Base-by-base conservation (phyloP, 1,140 invertebrate genomes). In the Bombus affinis region DNA sequence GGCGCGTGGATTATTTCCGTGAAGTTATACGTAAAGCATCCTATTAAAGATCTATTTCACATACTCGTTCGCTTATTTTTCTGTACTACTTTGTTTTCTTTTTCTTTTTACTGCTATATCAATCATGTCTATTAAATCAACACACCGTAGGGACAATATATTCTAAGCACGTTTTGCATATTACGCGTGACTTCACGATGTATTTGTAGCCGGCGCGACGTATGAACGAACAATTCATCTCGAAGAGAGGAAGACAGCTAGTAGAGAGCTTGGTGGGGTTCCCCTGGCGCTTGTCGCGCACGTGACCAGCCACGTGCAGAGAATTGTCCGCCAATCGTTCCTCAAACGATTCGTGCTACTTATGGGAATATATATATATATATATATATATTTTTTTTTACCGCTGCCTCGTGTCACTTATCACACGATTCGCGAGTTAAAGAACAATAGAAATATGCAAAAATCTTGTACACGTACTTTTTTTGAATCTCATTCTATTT, bases 301-400 rank as follows among this genome's bases (percentile, higher is more conserved):
- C 89, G 89, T 88, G 88, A 83, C 86, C 57, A 44, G 78, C 77
- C 89, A 92, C 88, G 88, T 89, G 88, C 86, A 74, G 83, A 18
- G 73, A 85, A 87, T 78, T 80, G 85, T 84, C 47, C 66, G n/a
- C 47, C 73, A 72, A 77, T 77, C 66, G 66, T 71, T 83, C 47
- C 44, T 42, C 66, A 39, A 71, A 88, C 65, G 76, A 83, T 77
- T 80, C 86, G 66, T 62, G 71, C 44, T 47, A 79, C 83, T 84
- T 83, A 42, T 10, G 44, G 25, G 57, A 9, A 65, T 68, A 53
- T 53, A 18, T 15, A 18, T 47, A 15, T 15, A 18, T 47, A 15
- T 42, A 42, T 12, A 44, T 44, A 0, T 70, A 47, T 66, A 44
- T 32, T 68, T 59, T 66, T 66, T 32, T 68, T 66, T 28, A 62